Evolutionary conservation across 37 sponge, comb jelly and placozoan species (phyloP), one percentile per base, ranked within the genome.

Genomic region (Halisarca cf. caerulea): DNA sequence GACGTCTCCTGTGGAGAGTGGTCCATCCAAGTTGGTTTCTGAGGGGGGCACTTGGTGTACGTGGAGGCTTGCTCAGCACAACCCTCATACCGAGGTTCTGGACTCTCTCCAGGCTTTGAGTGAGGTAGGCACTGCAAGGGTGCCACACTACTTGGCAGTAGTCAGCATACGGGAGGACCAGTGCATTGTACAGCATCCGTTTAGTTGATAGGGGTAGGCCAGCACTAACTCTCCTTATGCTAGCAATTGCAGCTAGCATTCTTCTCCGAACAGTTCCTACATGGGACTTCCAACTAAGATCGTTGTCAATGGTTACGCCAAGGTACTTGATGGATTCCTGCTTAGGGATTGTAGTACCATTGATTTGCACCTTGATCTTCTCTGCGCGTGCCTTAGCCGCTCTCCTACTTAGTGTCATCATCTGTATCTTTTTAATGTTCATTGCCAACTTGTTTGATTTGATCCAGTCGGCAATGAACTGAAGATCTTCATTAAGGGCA

Each of bases 261-360:
- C 41, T 74, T 44, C 6, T 74, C 15, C 44, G 25, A 44, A 74
- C 44, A 41, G 18, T 74, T 42, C 8, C 36, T n/a, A 41, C 44
- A 41, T 74, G 77, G 36, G 44, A 18, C 45, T 74, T 74, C 77
- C 77, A 74, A 41, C 44, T 74, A 37, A 74, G 77, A 11, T 74
- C 77, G 18, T 6, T 3, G 11, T 74, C 42, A 43, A 74, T 74
- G 1, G 77, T 74, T 40, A 74, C 21, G 25, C 77, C 25, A 1
- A 74, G 77, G 44, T 74, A 74, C 36, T 40, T 74, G 43, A 74
- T 44, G 6, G 64, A 62, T n/a, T 74, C 44, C 41, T n/a, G 18
- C 77, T 74, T 23, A 40, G 77, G 77, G 24, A 74, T 43, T 21
- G 77, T 74, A 37, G 72, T 74, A 41, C 45, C 77, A 4, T 74